Evolutionary conservation across 1,140 invertebrate species (phyloP).

Genomic region (Zaprionus nigranus): DNA sequence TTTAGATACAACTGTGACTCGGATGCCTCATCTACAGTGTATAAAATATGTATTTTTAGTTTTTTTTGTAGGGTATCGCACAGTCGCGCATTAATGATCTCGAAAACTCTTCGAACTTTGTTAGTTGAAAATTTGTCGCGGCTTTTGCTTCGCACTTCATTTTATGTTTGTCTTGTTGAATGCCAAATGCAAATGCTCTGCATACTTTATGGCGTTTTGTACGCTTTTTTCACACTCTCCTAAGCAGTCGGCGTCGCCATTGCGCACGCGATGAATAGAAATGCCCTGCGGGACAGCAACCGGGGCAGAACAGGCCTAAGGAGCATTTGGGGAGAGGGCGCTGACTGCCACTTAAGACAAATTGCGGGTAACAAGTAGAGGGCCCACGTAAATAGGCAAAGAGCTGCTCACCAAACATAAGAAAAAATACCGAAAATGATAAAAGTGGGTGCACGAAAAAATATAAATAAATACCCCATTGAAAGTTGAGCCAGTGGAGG

Average conservation of each 20-base stretch:
- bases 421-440: conserved; percentile 29
- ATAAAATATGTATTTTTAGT: too few species aligned
- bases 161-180: conserved; percentile 83
- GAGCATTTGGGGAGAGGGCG: conserved; percentile 16
- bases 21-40: too few species aligned
- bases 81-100: background rate
- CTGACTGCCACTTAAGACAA: conserved; percentile 81
- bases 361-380: conserved; percentile 75
- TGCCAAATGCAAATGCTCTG: conserved; percentile 84
- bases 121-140: conserved; percentile 73
- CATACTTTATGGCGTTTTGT: conserved; percentile 81
- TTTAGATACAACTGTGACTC: too few species aligned
- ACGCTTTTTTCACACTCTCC: conserved; percentile 68
- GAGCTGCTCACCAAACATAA: conserved; percentile 5
- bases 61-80: conserved; percentile 6
- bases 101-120: conserved; percentile 12
- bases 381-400: conserved; percentile 63
- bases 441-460: conserved; percentile 32
- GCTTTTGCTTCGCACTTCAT: conserved; percentile 80
- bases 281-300: conserved; percentile 25
- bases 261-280: conserved; percentile 41
- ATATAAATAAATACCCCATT: conserved; percentile 63
- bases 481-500: conserved; percentile 27
- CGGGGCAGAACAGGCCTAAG: conserved; percentile 4
- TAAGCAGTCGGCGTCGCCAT: conserved; percentile 36